Percentiles rank a stretch among this genome's conserved stretches.
Conservation (phyloP, 2,113 vertebrate species). For the Alaudala cheleensis region DNA sequence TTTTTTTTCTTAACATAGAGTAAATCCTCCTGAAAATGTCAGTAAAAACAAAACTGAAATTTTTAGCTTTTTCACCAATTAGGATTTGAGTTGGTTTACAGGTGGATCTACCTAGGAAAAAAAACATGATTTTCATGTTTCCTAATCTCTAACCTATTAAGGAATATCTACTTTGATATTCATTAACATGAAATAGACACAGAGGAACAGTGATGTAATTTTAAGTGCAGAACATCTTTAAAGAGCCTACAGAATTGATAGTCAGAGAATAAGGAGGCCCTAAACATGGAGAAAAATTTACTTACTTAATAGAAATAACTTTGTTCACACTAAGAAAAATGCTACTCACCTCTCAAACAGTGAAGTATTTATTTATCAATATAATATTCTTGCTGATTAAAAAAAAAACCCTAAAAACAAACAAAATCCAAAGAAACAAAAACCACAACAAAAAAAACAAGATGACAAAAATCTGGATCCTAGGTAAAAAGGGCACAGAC, state of each 20-base stretch:
- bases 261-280: not conserved
- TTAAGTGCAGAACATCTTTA: not conserved
- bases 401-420: not conserved
- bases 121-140: accelerated
- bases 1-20: not conserved
- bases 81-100: not conserved
- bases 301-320: not conserved
- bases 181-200: not conserved
- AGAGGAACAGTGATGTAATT: not conserved
- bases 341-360: not conserved
- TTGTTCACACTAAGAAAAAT: not conserved
- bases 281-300: not conserved
- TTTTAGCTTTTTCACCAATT: not conserved
- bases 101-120: not conserved
- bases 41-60: not conserved
- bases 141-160: not conserved
- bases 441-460: not conserved
- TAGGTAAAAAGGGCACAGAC: not conserved
- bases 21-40: not conserved
- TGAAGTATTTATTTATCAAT: not conserved
- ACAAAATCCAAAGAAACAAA: not conserved
- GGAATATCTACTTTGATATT: not conserved
- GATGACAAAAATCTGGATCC: not conserved
- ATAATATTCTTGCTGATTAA: not conserved
- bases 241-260: not conserved